Evolutionary conservation across 2,113 vertebrate genomes (phyloP).

Genomic region (Corapipo altera): DNA sequence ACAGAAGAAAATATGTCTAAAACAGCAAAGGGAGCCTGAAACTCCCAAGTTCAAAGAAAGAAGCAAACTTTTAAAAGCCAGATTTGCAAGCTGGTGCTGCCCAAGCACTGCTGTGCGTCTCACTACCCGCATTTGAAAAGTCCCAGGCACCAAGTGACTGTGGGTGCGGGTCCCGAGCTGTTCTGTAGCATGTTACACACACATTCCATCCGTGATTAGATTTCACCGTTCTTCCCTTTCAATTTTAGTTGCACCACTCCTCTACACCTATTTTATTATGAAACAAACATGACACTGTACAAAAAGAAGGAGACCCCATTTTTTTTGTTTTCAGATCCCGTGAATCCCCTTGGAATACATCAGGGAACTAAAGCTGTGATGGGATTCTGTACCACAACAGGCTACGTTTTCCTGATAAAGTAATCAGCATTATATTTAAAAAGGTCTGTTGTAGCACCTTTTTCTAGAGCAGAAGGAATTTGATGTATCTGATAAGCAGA

Average conservation of each 20-base stretch:
- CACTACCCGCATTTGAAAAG: background rate
- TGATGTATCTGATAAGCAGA: background rate
- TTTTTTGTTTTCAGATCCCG: background rate
- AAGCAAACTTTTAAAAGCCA: background rate
- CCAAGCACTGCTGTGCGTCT: background rate
- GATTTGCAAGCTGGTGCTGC: background rate
- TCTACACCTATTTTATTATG: background rate
- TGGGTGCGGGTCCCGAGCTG: background rate
- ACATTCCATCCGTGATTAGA: background rate
- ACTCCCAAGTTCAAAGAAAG: background rate
- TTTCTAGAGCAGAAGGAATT: background rate
- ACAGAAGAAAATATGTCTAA: background rate
- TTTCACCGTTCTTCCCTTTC: background rate
- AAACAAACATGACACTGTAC: background rate
- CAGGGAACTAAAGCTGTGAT: background rate
- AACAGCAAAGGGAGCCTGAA: background rate
- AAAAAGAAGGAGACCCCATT: background rate
- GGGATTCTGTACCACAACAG: background rate
- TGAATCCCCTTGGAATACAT: background rate
- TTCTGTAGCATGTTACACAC: background rate
- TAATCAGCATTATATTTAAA: background rate
- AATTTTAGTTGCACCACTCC: background rate
- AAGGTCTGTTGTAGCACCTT: background rate
- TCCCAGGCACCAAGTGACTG: background rate
- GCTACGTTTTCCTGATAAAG: background rate